Evolutionary conservation across 2,797 vertebrate species (phyloP).

Genomic region (Delichon dasypus): DNA sequence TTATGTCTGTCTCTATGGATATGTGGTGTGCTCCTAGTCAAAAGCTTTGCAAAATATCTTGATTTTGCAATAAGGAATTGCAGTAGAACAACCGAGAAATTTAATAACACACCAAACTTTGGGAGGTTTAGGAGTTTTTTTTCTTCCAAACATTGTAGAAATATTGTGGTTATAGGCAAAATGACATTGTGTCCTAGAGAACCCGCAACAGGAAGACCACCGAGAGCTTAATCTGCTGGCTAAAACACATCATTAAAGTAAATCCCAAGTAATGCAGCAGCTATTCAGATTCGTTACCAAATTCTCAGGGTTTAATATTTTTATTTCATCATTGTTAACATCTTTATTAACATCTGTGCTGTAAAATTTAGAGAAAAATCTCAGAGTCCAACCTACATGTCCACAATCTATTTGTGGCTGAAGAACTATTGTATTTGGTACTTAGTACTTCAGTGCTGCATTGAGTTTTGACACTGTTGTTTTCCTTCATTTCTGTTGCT

Average conservation of each 20-base stretch:
- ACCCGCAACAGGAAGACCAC: background rate
- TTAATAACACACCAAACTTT: background rate
- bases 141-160: background rate
- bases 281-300: background rate
- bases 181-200: background rate
- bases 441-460: background rate
- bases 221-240: background rate
- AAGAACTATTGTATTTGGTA: background rate
- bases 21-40: background rate
- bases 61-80: background rate
- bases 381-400: rapidly evolving
- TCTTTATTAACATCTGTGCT: background rate
- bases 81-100: background rate
- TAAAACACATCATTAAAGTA: background rate
- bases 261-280: background rate
- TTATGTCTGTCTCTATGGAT: background rate
- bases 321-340: background rate
- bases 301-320: background rate
- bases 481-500: background rate
- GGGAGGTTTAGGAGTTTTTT: background rate
- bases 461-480: background rate
- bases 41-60: background rate
- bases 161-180: background rate
- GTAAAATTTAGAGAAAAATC: background rate
- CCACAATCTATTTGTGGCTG: background rate